A percentile compares a stretch with the other conserved stretches of the same genome.
phyloP scores from a whole-genome alignment of 2,113 vertebrate genomes.

The Chaenogobius annularis region DNA sequence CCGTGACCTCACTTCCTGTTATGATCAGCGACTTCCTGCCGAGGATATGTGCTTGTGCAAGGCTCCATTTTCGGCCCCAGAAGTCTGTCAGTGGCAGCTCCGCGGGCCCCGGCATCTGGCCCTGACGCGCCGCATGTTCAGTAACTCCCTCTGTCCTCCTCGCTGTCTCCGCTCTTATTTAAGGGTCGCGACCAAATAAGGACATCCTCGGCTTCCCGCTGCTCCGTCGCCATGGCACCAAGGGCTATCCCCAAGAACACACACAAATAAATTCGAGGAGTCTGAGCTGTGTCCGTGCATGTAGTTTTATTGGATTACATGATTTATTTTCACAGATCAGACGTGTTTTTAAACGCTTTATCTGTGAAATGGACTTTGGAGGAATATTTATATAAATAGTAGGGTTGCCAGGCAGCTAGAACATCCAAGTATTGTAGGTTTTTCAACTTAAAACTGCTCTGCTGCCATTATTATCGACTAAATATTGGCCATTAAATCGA shows the following conservation, averaged over 20 bases:
- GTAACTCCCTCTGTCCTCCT: neutral
- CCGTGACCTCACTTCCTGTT: conserved; percentile 63
- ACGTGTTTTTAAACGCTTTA: neutral
- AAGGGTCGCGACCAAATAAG: conserved; percentile 64
- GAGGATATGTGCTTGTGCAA: conserved; percentile 30
- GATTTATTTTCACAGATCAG: neutral
- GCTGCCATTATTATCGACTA: neutral
- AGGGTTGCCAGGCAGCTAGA: conserved; percentile 57
- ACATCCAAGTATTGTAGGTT: conserved; percentile 15
- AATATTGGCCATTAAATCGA: too few relatives aligned
- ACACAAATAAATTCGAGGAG: neutral
- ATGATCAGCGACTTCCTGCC: conserved; percentile 60
- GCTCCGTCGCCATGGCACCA: conserved; percentile 64
- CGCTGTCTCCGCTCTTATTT: conserved; percentile 42
- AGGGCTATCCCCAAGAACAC: conserved; percentile 67
- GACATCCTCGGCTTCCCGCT: conserved; percentile 56
- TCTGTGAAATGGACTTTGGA: conserved; percentile 6
- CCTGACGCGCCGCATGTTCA: conserved; percentile 56
- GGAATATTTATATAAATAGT: conserved; percentile 50
- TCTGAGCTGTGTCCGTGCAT: conserved; percentile 1
- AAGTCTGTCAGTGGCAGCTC: conserved; percentile 75
- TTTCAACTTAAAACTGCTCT: conserved; percentile 7
- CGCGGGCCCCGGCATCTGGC: conserved; percentile 68
- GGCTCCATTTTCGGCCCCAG: conserved; percentile 35
- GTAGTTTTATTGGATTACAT: neutral